Evolutionary conservation across 2,113 vertebrate species (phyloP).

Genomic region (Paradoxurus hermaphroditus): DNA sequence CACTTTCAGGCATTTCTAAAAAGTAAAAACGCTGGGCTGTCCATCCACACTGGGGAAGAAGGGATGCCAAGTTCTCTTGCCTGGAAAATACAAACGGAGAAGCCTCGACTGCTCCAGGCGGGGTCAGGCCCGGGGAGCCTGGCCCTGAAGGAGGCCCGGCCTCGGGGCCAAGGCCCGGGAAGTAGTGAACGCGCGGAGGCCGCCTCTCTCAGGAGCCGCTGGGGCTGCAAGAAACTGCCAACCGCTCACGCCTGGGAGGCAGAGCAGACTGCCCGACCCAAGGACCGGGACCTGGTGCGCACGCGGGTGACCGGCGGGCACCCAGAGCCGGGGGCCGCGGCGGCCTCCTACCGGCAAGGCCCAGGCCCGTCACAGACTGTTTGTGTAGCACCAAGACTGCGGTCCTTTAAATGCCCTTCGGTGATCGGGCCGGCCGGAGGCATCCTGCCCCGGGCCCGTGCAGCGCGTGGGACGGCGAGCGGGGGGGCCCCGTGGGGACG

Average conservation of each 20-base stretch:
- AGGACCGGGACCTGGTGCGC: background rate
- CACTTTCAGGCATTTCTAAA: constrained; percentile 67
- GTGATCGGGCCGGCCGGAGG: constrained; percentile 51
- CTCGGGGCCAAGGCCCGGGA: constrained; percentile 47
- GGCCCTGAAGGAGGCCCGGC: constrained; percentile 27
- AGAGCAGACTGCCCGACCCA: background rate
- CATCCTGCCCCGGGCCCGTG: constrained; percentile 74
- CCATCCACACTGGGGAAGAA: constrained; percentile 32
- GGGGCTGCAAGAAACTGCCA: constrained; percentile 45
- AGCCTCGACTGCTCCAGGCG: constrained; percentile 39
- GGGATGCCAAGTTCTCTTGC: constrained; percentile 58
- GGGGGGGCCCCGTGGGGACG: constrained; percentile 34
- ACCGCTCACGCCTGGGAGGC: background rate
- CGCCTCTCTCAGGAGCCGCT: constrained; percentile 46
- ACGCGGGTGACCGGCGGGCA: background rate
- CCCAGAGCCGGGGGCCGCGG: background rate
- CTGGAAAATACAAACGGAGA: constrained; percentile 46
- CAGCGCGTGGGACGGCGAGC: constrained; percentile 64
- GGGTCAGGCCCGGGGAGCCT: constrained; percentile 15
- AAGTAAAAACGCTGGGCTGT: constrained; percentile 41
- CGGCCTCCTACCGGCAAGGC: background rate
- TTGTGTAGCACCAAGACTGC: constrained; percentile 83
- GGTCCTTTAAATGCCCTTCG: constrained; percentile 71
- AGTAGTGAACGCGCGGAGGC: constrained; percentile 52
- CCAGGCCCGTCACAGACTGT: constrained; percentile 50